Base-by-base conservation (phyloP, 1,140 invertebrate species). In the Potamilus streckersoni region DNA sequence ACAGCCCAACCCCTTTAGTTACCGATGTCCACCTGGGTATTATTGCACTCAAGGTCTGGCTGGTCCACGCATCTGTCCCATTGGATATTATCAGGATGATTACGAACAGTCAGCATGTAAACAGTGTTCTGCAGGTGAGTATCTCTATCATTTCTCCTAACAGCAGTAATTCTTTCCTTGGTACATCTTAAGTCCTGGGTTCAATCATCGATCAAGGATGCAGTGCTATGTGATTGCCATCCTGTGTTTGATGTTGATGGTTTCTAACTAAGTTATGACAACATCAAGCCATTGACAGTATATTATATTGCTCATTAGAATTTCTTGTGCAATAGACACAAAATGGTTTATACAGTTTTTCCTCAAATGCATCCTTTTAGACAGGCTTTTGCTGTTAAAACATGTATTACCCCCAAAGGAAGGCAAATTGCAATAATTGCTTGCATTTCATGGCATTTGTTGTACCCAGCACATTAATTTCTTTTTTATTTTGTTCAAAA, bases 81-180 rank as follows among this genome's bases (percentile, higher is more conserved):
- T 73, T 55, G 87, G 87, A 5, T 78, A 73, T 49, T 87, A 84
- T 63, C 85, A 86, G 77, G 77, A 86, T 71, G 86, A 85, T 19
- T 82, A 82, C 14, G 82, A 83, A 23, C 75, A 85, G 64, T 69
- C 64, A 20, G 19, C 73, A 8, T 88, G 86, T 74, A 86, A 86
- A 76, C 59, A 31, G 11, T 88, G 86, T 74, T 81, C 83, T 31
- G 82, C 82, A 79, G 85, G 86, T 88, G 74, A 66, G 59, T 11
- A 11, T 49, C 38, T 49, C 11, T 6, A 6, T 6, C 38, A 49
- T 11, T 49, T 49, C 38, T 49, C 38, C 38, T 6, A 6, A 49
- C 11, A 49, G 6, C 38, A 49, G 38, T 49, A 49, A 49, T 11
- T 8, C 38, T 49, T 49, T 49, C 6, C 38, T 8, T 49, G 38